A percentile compares a stretch with the other conserved stretches of the same genome.
Conservation (phyloP, 2,113 vertebrate species). For the Tylochromis polylepis region DNA sequence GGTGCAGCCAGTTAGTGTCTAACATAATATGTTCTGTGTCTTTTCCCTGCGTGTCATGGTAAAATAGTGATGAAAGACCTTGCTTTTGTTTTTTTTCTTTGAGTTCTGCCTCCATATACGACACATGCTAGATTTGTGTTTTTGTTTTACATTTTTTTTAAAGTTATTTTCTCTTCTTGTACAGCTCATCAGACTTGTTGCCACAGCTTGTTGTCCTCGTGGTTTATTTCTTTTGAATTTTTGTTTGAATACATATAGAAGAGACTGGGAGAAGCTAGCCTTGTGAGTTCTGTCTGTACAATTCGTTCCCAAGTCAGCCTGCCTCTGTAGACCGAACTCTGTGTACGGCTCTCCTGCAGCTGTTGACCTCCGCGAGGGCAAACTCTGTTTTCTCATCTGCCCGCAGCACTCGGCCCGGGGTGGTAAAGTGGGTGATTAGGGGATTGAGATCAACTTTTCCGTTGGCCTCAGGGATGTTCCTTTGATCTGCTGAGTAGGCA, state of each 20-base stretch:
- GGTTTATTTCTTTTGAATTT: neutral
- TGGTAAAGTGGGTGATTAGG: conserved; percentile 53
- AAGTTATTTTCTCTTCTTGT: neutral
- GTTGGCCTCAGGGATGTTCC: conserved; percentile 37
- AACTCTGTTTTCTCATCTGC: conserved; percentile 16
- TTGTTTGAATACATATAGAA: neutral
- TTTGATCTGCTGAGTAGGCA: conserved; percentile 63
- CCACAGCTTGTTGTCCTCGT: neutral
- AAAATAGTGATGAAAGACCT: conserved; percentile 34
- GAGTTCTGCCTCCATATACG: neutral
- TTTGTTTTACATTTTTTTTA: neutral
- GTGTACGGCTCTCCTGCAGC: neutral
- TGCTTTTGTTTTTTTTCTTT: conserved; percentile 17
- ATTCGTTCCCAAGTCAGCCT: neutral
- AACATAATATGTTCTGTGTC: conserved; percentile 63
- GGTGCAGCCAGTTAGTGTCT: conserved; percentile 47
- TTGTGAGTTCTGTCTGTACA: neutral
- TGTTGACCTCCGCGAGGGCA: conserved; percentile 28
- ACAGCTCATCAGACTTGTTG: neutral
- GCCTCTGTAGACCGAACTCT: neutral
- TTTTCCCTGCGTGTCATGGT: conserved; percentile 35
- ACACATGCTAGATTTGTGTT: neutral
- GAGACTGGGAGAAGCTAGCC: neutral
- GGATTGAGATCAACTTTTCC: conserved; percentile 53
- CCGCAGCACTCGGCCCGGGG: neutral